These are phyloP conservation scores for Zalophus californianus DNA, from an alignment of 2,797 vertebrate species.

Conservation along the genomic window DNA sequence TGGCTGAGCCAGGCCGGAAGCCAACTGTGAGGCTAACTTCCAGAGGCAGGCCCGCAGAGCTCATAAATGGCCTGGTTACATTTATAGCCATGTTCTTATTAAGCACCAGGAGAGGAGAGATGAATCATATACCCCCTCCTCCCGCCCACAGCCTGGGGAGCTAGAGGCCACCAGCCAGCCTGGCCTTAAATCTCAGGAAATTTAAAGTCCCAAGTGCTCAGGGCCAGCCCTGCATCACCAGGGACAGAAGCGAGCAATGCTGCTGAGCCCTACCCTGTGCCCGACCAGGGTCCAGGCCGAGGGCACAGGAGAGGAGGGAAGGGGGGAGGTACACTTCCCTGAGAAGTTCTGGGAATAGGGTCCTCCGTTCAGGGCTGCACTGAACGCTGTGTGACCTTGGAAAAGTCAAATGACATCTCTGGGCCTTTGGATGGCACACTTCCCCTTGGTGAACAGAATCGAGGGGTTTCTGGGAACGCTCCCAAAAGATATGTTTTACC, in stretches of 20 bases:
- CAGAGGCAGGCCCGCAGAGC: constrained; percentile 50
- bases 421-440: background rate
- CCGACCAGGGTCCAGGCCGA: background rate
- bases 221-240: constrained; percentile 12
- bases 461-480: background rate
- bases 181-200: constrained; percentile 77
- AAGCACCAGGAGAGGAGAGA: constrained; percentile 68
- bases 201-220: constrained; percentile 54
- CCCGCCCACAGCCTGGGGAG: constrained; percentile 69
- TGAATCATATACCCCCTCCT: constrained; percentile 69
- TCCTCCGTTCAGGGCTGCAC: background rate
- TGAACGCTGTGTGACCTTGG: background rate
- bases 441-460: background rate
- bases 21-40: background rate
- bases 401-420: background rate
- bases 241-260: background rate
- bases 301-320: rapidly evolving
- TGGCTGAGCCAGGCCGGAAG: background rate
- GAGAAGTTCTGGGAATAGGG: background rate
- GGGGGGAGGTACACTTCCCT: rapidly evolving
- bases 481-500: background rate
- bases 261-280: background rate
- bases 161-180: constrained; percentile 27
- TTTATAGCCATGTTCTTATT: constrained; percentile 81
- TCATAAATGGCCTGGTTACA: constrained; percentile 76